phyloP scores from a whole-genome alignment of 2,797 vertebrate species.

The Lithobates sylvaticus region DNA sequence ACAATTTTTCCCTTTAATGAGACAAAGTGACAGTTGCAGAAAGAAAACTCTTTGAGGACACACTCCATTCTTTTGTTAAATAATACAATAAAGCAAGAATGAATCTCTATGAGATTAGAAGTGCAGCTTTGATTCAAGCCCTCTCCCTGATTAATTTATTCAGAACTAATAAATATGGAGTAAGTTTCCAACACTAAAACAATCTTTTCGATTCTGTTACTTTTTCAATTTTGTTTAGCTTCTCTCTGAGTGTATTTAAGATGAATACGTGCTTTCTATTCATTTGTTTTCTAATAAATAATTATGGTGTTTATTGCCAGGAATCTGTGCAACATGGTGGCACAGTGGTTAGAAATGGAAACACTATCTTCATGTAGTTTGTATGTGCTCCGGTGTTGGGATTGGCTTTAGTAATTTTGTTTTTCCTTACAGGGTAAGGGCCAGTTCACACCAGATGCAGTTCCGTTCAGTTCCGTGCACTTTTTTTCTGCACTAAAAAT shows the following conservation, averaged over 20 bases:
- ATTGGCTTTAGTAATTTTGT: too few relatives aligned
- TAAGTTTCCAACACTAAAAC: neutral
- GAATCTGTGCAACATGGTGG: neutral
- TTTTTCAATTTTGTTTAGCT: neutral
- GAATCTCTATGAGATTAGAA: constrained; percentile 39
- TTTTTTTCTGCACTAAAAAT: too few relatives aligned
- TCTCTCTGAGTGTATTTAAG: neutral
- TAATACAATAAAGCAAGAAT: constrained; percentile 46
- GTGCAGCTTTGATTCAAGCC: constrained; percentile 33
- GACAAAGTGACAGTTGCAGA: constrained; percentile 17
- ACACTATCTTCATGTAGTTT: too few relatives aligned
- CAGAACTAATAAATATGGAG: constrained; percentile 42
- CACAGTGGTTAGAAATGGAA: too few relatives aligned
- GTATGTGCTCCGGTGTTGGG: too few relatives aligned
- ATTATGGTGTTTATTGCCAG: neutral
- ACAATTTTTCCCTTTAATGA: constrained; percentile 20
- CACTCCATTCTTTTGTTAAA: constrained; percentile 40
- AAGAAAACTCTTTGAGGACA: constrained; percentile 32
- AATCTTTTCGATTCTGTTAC: neutral
- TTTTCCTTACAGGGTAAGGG: too few relatives aligned
- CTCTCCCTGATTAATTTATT: constrained; percentile 45
- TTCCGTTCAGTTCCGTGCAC: too few relatives aligned
- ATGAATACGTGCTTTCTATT: neutral
- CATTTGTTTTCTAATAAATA: neutral
- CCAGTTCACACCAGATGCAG: too few relatives aligned